Percentiles rank a stretch among this genome's conserved stretches.
Evolutionary conservation across 2,113 vertebrate genomes (phyloP).

Genomic region (Pao palembangensis): DNA sequence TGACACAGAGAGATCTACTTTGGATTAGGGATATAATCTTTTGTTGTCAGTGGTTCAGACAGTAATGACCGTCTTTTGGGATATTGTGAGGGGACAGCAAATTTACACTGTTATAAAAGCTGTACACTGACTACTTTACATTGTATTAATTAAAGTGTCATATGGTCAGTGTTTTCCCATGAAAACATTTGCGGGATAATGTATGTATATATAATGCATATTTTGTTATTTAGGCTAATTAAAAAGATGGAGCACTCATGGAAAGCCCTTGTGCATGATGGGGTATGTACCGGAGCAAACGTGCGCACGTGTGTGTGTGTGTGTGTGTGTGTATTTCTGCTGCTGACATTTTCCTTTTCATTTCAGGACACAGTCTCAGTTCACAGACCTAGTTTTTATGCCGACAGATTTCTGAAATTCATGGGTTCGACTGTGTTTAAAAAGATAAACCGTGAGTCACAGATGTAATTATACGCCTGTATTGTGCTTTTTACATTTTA

Average conservation of each 20-base stretch:
- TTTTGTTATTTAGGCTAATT: constrained; percentile 78
- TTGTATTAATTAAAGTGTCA: no score
- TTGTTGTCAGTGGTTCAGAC: no score
- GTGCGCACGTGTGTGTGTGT: not conserved
- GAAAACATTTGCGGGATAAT: not conserved
- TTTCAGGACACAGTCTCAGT: constrained; percentile 90
- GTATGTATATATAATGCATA: not conserved
- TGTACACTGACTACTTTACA: no score
- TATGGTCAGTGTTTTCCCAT: no score
- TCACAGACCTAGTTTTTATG: constrained; percentile 91
- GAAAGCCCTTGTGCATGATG: constrained; percentile 95
- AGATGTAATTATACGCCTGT: not conserved
- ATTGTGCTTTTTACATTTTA: not conserved
- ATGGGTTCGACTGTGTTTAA: constrained; percentile 92
- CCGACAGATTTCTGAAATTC: constrained; percentile 92
- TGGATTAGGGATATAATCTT: no score
- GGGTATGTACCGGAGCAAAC: constrained; percentile 69
- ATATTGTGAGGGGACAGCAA: no score
- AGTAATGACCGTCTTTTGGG: no score
- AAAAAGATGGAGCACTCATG: constrained; percentile 98
- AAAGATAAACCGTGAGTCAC: constrained; percentile 83
- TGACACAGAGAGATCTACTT: no score
- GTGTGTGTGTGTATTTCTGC: not conserved
- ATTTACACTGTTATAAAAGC: no score
- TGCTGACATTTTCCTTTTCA: not conserved